Conservation (phyloP, 1,140 invertebrate species). For the Brachionus asplanchnoidis region DNA sequence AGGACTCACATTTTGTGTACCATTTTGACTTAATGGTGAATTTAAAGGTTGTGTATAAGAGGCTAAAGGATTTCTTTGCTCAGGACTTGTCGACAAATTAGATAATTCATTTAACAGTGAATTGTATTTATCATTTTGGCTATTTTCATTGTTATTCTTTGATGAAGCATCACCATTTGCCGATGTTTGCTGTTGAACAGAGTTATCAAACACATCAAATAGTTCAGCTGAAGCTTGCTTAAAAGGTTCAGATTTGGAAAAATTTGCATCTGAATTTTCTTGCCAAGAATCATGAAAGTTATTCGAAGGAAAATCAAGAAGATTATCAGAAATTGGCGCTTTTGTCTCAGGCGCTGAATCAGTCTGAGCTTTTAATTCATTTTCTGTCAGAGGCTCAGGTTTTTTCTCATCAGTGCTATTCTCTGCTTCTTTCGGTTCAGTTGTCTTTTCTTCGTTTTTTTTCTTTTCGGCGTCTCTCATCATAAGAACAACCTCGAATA, state of each 20-base stretch:
- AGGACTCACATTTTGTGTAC: neutral
- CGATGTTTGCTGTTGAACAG: neutral
- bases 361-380: neutral
- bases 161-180: neutral
- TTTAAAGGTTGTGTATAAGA: neutral
- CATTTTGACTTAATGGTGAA: neutral
- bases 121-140: neutral
- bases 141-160: neutral
- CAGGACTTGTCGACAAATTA: neutral
- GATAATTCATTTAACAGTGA: neutral
- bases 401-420: neutral
- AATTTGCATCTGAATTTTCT: neutral
- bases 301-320: neutral
- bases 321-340: neutral
- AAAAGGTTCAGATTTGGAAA: neutral
- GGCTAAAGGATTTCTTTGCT: neutral
- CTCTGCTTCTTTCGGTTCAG: neutral
- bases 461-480: neutral
- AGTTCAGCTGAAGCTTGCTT: neutral
- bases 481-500: slow-evolving; percentile 21
- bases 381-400: neutral
- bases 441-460: neutral
- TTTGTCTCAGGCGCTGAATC: neutral
- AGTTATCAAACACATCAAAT: neutral
- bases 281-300: neutral